phyloP scores from a whole-genome alignment of 2,113 vertebrate genomes.

The Solenodon paradoxus region DNA sequence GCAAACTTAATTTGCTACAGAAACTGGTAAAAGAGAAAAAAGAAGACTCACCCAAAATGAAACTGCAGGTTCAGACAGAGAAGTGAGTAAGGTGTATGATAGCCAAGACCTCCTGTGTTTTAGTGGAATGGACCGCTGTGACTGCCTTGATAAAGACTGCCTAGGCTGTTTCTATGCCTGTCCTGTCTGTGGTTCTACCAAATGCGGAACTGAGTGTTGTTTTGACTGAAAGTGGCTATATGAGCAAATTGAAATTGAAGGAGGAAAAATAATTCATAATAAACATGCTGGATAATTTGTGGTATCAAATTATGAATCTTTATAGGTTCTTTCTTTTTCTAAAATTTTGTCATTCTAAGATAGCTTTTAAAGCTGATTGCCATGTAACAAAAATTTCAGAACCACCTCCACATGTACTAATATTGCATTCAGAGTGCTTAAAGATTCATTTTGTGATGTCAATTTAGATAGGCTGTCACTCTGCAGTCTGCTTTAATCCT shows the following conservation, averaged over 20 bases:
- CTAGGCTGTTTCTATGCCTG: conserved; percentile 98
- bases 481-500: background rate
- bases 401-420: rapidly evolving
- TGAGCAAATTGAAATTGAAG: conserved; percentile 97
- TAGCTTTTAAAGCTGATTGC: background rate
- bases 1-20: conserved; percentile 87
- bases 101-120: conserved; percentile 91
- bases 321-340: background rate
- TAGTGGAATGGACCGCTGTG: conserved; percentile 94
- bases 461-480: background rate
- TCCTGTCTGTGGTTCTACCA: conserved; percentile 91
- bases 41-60: conserved; percentile 83
- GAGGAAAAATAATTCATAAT: conserved; percentile 95
- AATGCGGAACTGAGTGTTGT: conserved; percentile 94
- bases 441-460: background rate
- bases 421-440: background rate
- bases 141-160: conserved; percentile 95
- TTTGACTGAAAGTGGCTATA: conserved; percentile 98
- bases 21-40: conserved; percentile 88
- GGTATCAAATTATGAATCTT: background rate
- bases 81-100: conserved; percentile 92
- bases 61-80: conserved; percentile 84
- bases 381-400: background rate
- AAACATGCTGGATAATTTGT: conserved; percentile 86
- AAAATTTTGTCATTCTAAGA: conserved; percentile 15